Percentiles rank a stretch among this genome's conserved stretches.
phyloP scores from a whole-genome alignment of 2,888 invertebrate species.

The Polyommatus iphigenia region DNA sequence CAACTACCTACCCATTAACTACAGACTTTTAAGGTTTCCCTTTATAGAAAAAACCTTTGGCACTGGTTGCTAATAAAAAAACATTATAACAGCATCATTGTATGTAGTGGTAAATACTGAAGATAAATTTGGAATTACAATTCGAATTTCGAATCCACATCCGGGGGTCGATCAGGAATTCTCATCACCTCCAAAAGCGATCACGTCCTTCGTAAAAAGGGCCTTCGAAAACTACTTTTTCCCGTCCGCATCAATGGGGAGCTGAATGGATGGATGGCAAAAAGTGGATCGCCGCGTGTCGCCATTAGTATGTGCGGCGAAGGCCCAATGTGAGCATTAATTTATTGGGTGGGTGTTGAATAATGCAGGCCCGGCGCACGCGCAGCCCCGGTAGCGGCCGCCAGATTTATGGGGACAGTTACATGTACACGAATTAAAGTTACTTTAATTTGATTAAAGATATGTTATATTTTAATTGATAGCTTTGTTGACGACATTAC shows the following conservation, averaged over 20 bases:
- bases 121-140: constrained; percentile 36
- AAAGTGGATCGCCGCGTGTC: constrained; percentile 73
- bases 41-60: too few species aligned
- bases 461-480: not conserved
- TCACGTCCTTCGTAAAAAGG: constrained; percentile 69
- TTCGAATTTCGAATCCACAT: constrained; percentile 35
- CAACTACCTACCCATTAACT: too few species aligned
- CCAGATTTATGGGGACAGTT: constrained; percentile 38
- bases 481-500: not conserved
- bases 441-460: not conserved
- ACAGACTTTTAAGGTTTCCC: too few species aligned
- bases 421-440: not conserved
- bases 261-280: constrained; percentile 66
- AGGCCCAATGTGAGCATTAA: constrained; percentile 73
- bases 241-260: constrained; percentile 68
- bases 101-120: constrained; percentile 12
- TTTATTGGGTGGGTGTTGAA: constrained; percentile 75
- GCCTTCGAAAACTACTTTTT: constrained; percentile 58
- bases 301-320: constrained; percentile 74
- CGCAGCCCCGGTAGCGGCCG: constrained; percentile 46
- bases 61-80: not conserved
- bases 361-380: constrained; percentile 67
- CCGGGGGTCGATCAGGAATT: constrained; percentile 58
- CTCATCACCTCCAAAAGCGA: constrained; percentile 61
- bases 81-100: not conserved